Evolutionary conservation across 2,113 vertebrate genomes (phyloP), one percentile per base, ranked within the genome.

Genomic region (Monarcha castaneiventris): DNA sequence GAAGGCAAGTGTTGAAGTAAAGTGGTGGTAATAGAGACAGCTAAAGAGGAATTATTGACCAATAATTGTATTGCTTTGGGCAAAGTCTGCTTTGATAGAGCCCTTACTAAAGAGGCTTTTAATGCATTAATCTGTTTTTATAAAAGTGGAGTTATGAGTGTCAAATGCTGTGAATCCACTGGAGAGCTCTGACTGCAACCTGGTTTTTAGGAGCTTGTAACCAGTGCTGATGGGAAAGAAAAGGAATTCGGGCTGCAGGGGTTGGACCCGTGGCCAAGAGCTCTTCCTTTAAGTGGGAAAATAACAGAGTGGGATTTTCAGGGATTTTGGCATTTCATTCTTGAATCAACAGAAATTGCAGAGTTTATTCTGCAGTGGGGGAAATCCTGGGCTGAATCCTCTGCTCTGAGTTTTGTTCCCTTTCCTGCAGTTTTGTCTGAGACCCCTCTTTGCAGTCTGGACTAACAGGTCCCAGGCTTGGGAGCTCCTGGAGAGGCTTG

Each of bases 11-110:
- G 59, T 55, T 92, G 66, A 80, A 95, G 92, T 87, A 83, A 96
- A 96, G 75, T 33, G 76, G 35, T 73, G 81, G 75, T 37, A 59
- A 96, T 82, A 41, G 49, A 89, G 95, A 83, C 71, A 87, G 83
- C 69, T 93, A 74, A 93, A 90, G 90, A 92, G 76, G 67, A 97
- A 32, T 94, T 96, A 97, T 88, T 97, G 95, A 97, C 66, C 90
- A 95, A 93, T 96, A 95, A 96, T 82, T 96, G 59, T 88, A 79
- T 43, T 90, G 66, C 73, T 85, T 91, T 58, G 66, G 82, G 71
- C 79, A 83, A 68, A 23, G 33, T 92, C 46, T 87, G 48, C 79
- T 94, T 93, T 90, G 59, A 61, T 84, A 71, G 92, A 78, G 88
- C 54, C 43, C n/a, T 64, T 96, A 88, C 93, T 96, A 94, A 79